These are phyloP conservation scores for Enoplolaimus lenunculus DNA, from an alignment of 2,888 invertebrate species.

Conservation along the genomic window DNA sequence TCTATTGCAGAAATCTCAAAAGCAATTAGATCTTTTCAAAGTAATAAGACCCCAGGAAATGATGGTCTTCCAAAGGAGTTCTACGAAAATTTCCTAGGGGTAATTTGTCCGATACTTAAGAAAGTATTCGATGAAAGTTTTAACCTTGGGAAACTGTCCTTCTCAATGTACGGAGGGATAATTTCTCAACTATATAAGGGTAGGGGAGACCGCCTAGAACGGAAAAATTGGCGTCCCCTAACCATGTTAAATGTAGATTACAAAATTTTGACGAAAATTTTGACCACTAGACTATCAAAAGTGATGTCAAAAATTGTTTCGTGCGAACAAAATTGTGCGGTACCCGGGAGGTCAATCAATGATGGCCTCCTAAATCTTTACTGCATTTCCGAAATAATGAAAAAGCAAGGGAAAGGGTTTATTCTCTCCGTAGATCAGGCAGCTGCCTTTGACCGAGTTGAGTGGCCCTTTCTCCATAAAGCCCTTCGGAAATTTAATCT, in stretches of 20 bases:
- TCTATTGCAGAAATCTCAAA: background rate
- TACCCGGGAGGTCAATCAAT: constrained; percentile 12
- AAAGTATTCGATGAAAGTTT: constrained; percentile 2
- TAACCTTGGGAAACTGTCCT: background rate
- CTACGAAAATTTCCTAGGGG: background rate
- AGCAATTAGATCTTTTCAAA: constrained; percentile 1
- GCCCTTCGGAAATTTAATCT: background rate
- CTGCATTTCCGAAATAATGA: background rate
- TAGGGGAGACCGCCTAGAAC: background rate
- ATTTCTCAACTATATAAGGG: constrained; percentile 16
- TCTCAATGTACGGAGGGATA: background rate
- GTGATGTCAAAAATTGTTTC: background rate
- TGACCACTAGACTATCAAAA: background rate
- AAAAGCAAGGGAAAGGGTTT: background rate
- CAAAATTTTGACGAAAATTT: constrained; percentile 19
- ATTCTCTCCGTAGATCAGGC: constrained; percentile 12
- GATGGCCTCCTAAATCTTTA: background rate
- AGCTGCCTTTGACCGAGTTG: constrained; percentile 14
- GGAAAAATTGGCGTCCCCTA: constrained; percentile 1
- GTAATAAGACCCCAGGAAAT: background rate
- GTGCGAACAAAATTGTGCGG: constrained; percentile 15
- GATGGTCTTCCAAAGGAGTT: constrained; percentile 14
- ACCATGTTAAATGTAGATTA: constrained; percentile 17
- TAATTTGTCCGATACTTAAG: background rate
- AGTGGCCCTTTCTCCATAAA: background rate